phyloP scores from a whole-genome alignment of 2,797 vertebrate species.

The Siniperca obscura region DNA sequence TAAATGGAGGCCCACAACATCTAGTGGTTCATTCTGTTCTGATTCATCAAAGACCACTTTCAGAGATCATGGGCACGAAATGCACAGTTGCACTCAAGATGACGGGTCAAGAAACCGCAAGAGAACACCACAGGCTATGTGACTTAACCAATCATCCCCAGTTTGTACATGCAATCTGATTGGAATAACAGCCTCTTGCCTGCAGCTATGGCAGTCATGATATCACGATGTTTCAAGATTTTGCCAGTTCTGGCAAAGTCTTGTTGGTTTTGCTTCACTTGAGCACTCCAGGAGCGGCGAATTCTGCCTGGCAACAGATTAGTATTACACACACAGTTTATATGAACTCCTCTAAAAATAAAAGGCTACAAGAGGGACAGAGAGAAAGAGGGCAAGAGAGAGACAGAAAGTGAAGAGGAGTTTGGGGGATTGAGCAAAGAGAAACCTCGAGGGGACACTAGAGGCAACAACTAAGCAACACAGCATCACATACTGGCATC shows the following conservation, averaged over 20 bases:
- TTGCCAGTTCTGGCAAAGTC: constrained; percentile 43
- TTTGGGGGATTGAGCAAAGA: constrained; percentile 31
- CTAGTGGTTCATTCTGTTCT: constrained; percentile 51
- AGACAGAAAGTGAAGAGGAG: constrained; percentile 19
- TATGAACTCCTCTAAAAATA: constrained; percentile 64
- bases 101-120: constrained; percentile 18
- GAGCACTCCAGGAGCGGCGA: neutral
- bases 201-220: constrained; percentile 30
- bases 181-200: constrained; percentile 37
- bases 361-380: constrained; percentile 24
- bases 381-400: neutral
- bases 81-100: constrained; percentile 25
- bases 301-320: constrained; percentile 65
- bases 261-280: constrained; percentile 32
- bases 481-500: constrained; percentile 35
- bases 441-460: constrained; percentile 62
- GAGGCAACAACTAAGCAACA: constrained; percentile 34
- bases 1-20: constrained; percentile 58
- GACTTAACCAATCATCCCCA: constrained; percentile 37
- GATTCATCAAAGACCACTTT: constrained; percentile 65
- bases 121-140: constrained; percentile 23
- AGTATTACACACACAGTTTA: constrained; percentile 38
- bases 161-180: constrained; percentile 34
- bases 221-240: constrained; percentile 39
- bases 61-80: constrained; percentile 33